Percentiles rank a stretch among this genome's conserved stretches.
Evolutionary conservation across 2,888 invertebrate species (phyloP).

Genomic region (Philopedon plagiatum): DNA sequence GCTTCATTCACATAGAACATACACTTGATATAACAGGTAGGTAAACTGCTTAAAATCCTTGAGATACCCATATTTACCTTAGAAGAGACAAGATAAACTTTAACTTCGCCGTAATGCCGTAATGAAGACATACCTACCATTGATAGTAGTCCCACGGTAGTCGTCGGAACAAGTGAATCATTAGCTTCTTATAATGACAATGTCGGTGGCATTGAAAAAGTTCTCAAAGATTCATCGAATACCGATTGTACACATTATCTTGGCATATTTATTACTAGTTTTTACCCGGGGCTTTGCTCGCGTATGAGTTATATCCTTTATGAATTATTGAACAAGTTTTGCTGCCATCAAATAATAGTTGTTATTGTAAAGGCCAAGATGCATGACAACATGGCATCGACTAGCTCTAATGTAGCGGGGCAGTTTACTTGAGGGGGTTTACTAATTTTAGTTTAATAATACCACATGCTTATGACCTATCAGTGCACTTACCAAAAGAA

Average conservation of each 20-base stretch:
- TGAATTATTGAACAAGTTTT: too few species aligned
- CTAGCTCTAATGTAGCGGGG: too few species aligned
- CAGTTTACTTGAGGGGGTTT: too few species aligned
- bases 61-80: conserved; percentile 44
- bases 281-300: too few species aligned
- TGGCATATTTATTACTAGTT: not conserved
- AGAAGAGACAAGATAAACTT: conserved; percentile 45
- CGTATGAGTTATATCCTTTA: too few species aligned
- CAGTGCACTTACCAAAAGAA: too few species aligned
- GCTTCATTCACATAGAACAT: conserved; percentile 24
- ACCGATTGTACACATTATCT: conserved; percentile 12
- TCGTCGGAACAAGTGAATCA: conserved; percentile 44
- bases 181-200: conserved; percentile 45
- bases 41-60: conserved; percentile 45
- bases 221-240: conserved; percentile 46
- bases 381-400: too few species aligned
- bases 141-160: conserved; percentile 46
- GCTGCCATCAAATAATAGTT: too few species aligned
- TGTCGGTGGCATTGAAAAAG: conserved; percentile 44
- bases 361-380: too few species aligned
- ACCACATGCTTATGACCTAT: too few species aligned
- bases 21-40: conserved; percentile 34
- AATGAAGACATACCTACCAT: conserved; percentile 47
- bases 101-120: conserved; percentile 29
- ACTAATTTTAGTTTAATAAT: too few species aligned